Evolutionary conservation across 2,797 vertebrate genomes (phyloP).

Genomic region (Pyrrhura leucotis): DNA sequence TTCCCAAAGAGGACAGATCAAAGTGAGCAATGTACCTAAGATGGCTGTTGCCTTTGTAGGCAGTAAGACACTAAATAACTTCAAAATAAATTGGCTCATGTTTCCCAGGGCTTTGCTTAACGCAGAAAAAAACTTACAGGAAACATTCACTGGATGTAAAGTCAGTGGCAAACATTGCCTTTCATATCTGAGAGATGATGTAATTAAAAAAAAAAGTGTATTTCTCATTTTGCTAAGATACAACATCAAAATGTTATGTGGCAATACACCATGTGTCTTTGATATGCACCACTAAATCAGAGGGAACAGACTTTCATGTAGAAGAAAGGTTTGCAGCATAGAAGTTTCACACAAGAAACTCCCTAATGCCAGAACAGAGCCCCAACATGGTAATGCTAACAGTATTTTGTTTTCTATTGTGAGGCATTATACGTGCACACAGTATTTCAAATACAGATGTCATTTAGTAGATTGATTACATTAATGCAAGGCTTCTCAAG

Average conservation of each 20-base stretch:
- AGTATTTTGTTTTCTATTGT: not conserved
- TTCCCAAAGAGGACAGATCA: not conserved
- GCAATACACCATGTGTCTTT: not conserved
- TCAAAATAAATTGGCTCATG: not conserved
- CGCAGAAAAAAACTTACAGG: not conserved
- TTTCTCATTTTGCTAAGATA: not conserved
- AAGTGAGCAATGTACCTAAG: not conserved
- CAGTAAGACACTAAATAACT: not conserved
- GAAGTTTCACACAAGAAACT: not conserved
- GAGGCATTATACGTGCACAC: not conserved
- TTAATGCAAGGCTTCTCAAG: conserved; percentile 39
- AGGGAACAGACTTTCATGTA: not conserved
- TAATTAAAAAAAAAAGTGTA: not conserved
- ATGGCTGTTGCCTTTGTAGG: not conserved
- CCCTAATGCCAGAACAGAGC: not conserved
- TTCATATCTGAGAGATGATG: not conserved
- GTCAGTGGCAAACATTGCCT: not conserved
- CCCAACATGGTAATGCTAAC: not conserved
- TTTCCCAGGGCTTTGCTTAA: not conserved
- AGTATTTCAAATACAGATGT: conserved; percentile 18
- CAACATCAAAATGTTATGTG: not conserved
- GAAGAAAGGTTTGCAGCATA: not conserved
- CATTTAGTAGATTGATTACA: conserved; percentile 30
- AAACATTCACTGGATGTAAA: not conserved
- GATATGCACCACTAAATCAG: not conserved